Base-by-base conservation (phyloP, 2,888 invertebrate species). In the Synergus umbraculus region DNA sequence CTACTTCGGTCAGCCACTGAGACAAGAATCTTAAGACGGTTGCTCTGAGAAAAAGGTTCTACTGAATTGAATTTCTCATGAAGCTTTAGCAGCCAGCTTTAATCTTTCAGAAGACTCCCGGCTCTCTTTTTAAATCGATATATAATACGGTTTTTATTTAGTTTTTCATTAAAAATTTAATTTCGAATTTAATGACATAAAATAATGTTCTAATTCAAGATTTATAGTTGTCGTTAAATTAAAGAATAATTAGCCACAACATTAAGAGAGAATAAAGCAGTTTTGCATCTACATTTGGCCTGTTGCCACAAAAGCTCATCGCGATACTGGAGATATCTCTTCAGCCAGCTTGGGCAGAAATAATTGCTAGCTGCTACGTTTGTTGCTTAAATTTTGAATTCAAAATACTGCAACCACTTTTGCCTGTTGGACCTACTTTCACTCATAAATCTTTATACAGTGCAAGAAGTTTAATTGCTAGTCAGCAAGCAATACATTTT, bases 321-420 rank as follows among this genome's bases (percentile, higher is more conserved):
- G 18, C 46, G 44, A 46, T 46, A 69, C 67, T 46, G 46, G 15
- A 69, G 67, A 46, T 49, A 69, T 69, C 46, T 69, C 22, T 69
- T 13, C 44, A 46, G 29, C 46, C 67, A 69, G 46, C 15, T 66
- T 66, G 65, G 15, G n/a, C 65, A 66, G 65, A 66, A 66, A 66
- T 66, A 66, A 66, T 43, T 66, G 65, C 65, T 66, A 4, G n/a
- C n/a, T 37, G 41, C 64, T 64, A 8, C 12, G 37, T 64, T 64
- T 66, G 65, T 66, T 43, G 65, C 41, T 66, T 66, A 66, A 66
- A 66, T 66, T n/a, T 66, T 66, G 41, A 66, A 66, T 41, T 12
- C 15, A 13, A 37, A 64, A 64, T 64, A 15, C 64, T 9, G 64
- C 37, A 64, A 15, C 64, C 37, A 8, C 7, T 37, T 37, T 64